phyloP scores from a whole-genome alignment of 2,797 vertebrate genomes.

The Anas flavirostris region DNA sequence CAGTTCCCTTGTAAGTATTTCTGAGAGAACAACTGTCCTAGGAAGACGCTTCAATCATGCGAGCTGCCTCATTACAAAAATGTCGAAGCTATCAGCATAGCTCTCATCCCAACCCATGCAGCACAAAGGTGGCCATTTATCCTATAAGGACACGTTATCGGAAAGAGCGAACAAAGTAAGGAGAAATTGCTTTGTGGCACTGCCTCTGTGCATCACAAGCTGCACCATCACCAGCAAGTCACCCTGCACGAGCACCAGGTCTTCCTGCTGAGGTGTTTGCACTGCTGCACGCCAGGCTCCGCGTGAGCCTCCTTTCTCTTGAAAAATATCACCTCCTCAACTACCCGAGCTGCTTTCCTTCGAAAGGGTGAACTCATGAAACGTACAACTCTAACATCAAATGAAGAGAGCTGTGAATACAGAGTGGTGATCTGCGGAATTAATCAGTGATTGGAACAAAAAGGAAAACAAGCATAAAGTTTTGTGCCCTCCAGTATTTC shows the following conservation, averaged over 20 bases:
- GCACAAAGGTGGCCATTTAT: not conserved
- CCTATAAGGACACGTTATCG: accelerated
- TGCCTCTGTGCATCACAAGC: not conserved
- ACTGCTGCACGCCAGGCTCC: accelerated
- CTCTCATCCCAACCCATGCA: not conserved
- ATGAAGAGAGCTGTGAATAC: not conserved
- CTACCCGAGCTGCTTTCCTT: not conserved
- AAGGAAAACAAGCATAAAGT: not conserved
- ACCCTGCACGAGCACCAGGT: too few species aligned
- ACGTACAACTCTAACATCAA: not conserved
- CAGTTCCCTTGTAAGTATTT: not conserved
- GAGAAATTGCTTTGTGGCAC: not conserved
- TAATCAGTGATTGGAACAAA: not conserved
- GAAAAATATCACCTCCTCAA: not conserved
- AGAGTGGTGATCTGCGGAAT: not conserved
- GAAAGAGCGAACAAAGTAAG: not conserved
- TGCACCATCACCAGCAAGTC: not conserved
- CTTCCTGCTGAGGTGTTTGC: not conserved
- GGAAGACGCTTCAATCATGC: not conserved
- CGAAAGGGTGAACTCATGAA: accelerated
- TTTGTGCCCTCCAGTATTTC: not conserved
- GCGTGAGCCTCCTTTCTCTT: not conserved
- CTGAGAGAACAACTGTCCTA: not conserved
- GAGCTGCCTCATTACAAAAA: not conserved
- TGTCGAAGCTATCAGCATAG: not conserved